Evolutionary conservation across 2,797 vertebrate genomes (phyloP), one percentile per base, ranked within the genome.

Genomic region (Brachymystax lenok): DNA sequence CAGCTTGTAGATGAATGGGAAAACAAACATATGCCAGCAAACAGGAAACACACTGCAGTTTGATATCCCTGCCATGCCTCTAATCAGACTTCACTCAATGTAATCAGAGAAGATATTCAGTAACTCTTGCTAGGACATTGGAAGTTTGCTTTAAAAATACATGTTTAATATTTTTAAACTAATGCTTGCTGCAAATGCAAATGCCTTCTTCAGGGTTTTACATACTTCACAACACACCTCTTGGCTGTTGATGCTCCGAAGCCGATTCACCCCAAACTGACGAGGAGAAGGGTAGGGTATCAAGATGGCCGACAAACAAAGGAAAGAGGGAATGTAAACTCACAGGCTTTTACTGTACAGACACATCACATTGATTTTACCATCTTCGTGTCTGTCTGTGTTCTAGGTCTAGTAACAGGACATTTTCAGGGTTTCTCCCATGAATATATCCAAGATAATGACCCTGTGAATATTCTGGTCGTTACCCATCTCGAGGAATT

Each of bases 301-400:
- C 35, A 74, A 76, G 40, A 78, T 79, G 82, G 79, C 16, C 4
- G 33, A 69, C 21, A 77, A 76, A 69, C 66, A 76, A 76, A 85
- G 69, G 66, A 80, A 40, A 0, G 46, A 74, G 52, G 77, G 50
- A 30, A 54, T 64, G 24, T 19, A 71, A 74, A 73, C 2, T 27
- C 8, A 2, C 21, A 69, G 1, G 54, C 30, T 54, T 82, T 82
- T 69, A 33, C 30, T 72, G 13, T 17, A 83, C 75, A 27, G n/a
- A 10, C 24, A 33, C 21, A 61, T 30, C 75, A 77, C 76, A 79
- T 81, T 12, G 59, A 75, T 88, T 85, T 46, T 63, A 79, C 17
- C 6, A 13, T 19, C 54, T 73, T 16, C 4, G 17, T 33, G 2
- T 30, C 35, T 30, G 17, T 17, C 69, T 79, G 63, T 4, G 69